Conservation (phyloP, 2,113 vertebrate species). For the Boleophthalmus pectinirostris region DNA sequence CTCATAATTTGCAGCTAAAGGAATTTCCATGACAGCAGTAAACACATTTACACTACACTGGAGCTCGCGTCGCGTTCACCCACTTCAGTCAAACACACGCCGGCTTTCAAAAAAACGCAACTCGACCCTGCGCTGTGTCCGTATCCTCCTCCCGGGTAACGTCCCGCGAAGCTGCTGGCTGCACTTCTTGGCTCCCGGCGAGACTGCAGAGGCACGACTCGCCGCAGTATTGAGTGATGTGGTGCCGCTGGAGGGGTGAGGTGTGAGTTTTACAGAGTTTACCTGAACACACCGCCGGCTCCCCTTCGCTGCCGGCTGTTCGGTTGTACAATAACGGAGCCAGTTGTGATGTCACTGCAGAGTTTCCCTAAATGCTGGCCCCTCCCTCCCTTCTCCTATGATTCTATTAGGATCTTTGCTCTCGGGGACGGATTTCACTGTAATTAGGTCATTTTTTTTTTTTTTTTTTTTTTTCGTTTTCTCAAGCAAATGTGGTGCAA, state of each 20-base stretch:
- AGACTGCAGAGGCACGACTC: constrained; percentile 45
- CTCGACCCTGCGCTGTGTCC: too few species aligned
- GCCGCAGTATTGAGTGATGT: constrained; percentile 30
- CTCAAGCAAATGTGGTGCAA: constrained; percentile 18
- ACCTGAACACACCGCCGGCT: not conserved
- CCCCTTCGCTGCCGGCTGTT: not conserved
- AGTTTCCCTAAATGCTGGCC: not conserved
- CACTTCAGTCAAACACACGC: constrained; percentile 48
- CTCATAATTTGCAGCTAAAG: constrained; percentile 10
- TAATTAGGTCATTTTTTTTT: constrained; percentile 52
- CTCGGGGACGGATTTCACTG: constrained; percentile 23
- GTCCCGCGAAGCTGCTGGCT: not conserved
- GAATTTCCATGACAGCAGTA: constrained; percentile 14
- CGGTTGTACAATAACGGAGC: too few species aligned
- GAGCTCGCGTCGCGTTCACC: constrained; percentile 3
- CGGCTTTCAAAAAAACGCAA: too few species aligned
- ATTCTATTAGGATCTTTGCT: not conserved
- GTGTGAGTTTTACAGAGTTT: not conserved
- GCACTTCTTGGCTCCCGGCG: constrained; percentile 17
- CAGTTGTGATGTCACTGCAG: not conserved
- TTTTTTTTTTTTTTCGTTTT: constrained; percentile 38
- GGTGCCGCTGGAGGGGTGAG: constrained; percentile 22
- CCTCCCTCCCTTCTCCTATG: not conserved
- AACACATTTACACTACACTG: constrained; percentile 1
- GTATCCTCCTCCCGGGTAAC: not conserved